phyloP scores from a whole-genome alignment of 2,888 invertebrate species.

The Eilema depressum region DNA sequence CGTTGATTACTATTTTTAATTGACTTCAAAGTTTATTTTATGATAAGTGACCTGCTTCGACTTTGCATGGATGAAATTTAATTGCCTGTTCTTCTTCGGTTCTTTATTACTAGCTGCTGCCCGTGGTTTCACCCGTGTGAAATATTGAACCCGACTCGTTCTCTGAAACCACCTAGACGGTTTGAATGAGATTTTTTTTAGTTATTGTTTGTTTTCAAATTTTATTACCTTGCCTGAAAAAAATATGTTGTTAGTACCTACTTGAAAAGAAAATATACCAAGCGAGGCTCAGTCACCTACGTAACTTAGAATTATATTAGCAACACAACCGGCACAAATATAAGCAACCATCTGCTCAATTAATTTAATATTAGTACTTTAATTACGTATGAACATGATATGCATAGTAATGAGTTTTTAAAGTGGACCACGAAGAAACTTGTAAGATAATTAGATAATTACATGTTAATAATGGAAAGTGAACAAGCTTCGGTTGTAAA shows the following conservation, averaged over 20 bases:
- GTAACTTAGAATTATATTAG: background rate
- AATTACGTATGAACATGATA: slow-evolving; percentile 17
- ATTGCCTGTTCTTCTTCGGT: no score
- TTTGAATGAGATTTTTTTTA: no score
- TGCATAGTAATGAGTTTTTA: slow-evolving; percentile 14
- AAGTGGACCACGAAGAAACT: slow-evolving; percentile 12
- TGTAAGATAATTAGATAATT: slow-evolving; percentile 20
- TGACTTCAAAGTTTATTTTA: background rate
- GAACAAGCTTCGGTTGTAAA: slow-evolving; percentile 8
- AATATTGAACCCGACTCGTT: no score
- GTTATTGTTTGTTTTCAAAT: no score
- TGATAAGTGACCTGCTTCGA: background rate
- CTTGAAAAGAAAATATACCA: background rate
- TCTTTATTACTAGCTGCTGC: background rate
- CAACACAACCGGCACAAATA: background rate
- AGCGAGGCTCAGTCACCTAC: background rate
- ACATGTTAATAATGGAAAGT: slow-evolving; percentile 16
- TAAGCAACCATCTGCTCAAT: background rate
- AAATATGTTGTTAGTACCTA: no score
- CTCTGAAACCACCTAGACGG: no score
- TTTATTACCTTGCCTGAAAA: no score
- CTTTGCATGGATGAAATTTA: no score
- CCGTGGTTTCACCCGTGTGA: background rate
- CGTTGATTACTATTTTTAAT: background rate
- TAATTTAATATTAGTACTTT: slow-evolving; percentile 10